phyloP scores from a whole-genome alignment of 2,113 vertebrate genomes.

The Bettongia penicillata region DNA sequence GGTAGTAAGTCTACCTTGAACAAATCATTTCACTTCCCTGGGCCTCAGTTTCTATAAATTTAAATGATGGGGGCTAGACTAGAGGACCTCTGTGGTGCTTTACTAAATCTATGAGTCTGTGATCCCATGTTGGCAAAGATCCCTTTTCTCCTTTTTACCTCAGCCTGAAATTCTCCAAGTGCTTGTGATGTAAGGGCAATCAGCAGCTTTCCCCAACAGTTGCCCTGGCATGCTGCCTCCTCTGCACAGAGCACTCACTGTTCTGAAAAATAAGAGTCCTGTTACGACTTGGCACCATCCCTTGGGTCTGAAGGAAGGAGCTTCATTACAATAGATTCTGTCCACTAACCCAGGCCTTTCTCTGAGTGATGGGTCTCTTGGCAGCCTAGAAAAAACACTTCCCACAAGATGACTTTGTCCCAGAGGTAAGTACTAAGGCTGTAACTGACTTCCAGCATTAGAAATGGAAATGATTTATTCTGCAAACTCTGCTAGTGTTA shows the following conservation, averaged over 20 bases:
- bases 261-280: conserved; percentile 71
- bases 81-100: not conserved
- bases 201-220: conserved; percentile 31
- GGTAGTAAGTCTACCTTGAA: not conserved
- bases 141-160: conserved; percentile 29
- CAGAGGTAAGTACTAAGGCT: conserved; percentile 31
- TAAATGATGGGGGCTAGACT: not conserved
- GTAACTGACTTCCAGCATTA: not conserved
- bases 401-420: conserved; percentile 22
- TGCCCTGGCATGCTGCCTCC: conserved; percentile 65
- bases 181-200: conserved; percentile 16
- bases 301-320: conserved; percentile 60
- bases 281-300: conserved; percentile 57
- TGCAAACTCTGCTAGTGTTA: not conserved
- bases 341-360: conserved; percentile 30
- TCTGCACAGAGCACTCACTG: conserved; percentile 72
- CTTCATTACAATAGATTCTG: conserved; percentile 58
- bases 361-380: not conserved
- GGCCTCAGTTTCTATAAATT: not conserved
- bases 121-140: conserved; percentile 31
- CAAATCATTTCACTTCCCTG: not conserved
- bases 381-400: conserved; percentile 20
- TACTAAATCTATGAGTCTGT: not conserved
- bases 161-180: conserved; percentile 57
- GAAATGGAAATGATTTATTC: conserved; percentile 21